Evolutionary conservation across 2,797 vertebrate species (phyloP).

Genomic region (Phoebastria nigripes): DNA sequence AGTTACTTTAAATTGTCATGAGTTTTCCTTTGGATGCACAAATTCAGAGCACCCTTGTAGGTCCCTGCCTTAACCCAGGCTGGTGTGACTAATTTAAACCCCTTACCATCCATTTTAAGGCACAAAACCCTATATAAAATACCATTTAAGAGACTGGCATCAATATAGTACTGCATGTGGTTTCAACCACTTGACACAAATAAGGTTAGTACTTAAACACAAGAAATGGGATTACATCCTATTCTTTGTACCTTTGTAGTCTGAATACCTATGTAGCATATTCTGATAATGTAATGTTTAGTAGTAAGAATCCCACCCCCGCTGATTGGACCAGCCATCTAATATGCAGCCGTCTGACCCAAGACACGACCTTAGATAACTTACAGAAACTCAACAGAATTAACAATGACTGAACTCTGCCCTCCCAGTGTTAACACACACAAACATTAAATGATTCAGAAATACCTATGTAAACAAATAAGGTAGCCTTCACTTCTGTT

Average conservation of each 20-base stretch:
- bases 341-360: accelerated
- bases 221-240: neutral
- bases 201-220: neutral
- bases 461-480: neutral
- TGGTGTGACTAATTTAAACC: neutral
- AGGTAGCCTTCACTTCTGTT: neutral
- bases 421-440: neutral
- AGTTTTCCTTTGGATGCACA: neutral
- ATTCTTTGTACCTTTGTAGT: neutral
- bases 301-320: neutral
- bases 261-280: neutral
- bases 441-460: neutral
- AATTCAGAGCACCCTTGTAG: neutral
- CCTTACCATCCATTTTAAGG: neutral
- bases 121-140: neutral
- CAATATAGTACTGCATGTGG: neutral
- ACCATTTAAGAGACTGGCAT: neutral
- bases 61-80: neutral
- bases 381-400: neutral
- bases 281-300: neutral
- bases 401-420: neutral
- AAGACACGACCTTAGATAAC: neutral
- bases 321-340: neutral
- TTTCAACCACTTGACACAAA: neutral
- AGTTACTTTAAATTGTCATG: neutral